Evolutionary conservation across 35 echinoderm and acorn worm species (phyloP), one percentile per base, ranked within the genome.

Genomic region (Lytechinus variegatus): DNA sequence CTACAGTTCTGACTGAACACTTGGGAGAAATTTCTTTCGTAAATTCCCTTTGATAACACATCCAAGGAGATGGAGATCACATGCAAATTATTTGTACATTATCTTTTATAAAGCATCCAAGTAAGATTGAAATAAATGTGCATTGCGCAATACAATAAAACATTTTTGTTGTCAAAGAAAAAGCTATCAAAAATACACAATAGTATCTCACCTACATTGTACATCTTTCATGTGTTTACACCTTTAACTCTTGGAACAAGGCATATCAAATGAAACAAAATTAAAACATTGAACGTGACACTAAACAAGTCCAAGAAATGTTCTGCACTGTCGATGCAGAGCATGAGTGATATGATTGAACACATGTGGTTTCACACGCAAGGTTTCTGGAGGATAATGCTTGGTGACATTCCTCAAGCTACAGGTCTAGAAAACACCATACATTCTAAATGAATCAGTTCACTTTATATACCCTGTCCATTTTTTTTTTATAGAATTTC

Each of bases 281-380:
- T 4, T 24, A 7, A 8, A 79, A 79, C 16, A 7, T 24, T n/a
- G 19, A 79, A 79, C 19, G n/a, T 79, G 66, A 79, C 66, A 79
- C 3, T 24, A 79, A 7, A 79, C 66, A 79, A 79, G 66, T 79
- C 66, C 66, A 79, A 79, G 66, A 79, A 24, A 79, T 79, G 66
- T 79, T 79, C 19, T 8, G 14, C 8, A 24, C 16, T 16, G 66
- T 79, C 66, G 6, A 7, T 21, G 66, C 16, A 79, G 66, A 79
- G 66, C 66, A 79, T 79, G 66, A 24, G 66, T n/a, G 66, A 79
- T 1, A 79, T 79, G 4, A 79, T 79, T 79, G 16, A 79, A 79
- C 66, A 79, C 66, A 79, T 79, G 66, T 79, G 19, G 66, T 24
- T 79, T 79, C 66, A 79, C 66, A 79, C 66, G 66, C 66, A 79